Conservation (phyloP, 2,797 vertebrate species). For the Psittacula echo region DNA sequence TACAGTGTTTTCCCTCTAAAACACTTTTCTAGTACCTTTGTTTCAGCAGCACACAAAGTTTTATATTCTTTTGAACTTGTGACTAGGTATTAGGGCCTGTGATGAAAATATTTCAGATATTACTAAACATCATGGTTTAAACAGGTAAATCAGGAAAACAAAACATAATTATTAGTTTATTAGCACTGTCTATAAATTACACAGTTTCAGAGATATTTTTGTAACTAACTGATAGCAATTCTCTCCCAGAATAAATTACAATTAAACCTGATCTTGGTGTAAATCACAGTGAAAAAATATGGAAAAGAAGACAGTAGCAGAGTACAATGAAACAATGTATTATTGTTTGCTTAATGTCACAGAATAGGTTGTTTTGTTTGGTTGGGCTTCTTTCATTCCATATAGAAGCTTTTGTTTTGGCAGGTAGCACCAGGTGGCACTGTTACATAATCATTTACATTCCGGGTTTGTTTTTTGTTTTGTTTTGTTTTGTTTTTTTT, state of each 20-base stretch:
- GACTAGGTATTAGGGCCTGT: neutral
- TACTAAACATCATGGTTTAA: neutral
- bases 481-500: neutral
- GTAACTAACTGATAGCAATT: neutral
- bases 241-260: neutral
- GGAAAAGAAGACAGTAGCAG: neutral
- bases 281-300: neutral
- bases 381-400: neutral
- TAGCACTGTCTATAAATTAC: neutral
- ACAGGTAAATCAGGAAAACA: neutral
- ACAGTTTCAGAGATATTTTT: neutral
- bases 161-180: neutral
- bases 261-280: neutral
- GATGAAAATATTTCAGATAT: neutral
- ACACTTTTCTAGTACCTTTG: neutral
- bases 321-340: neutral
- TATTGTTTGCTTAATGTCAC: neutral
- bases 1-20: neutral
- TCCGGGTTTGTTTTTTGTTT: neutral
- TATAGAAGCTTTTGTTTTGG: neutral
- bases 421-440: constrained; percentile 69
- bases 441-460: constrained; percentile 45
- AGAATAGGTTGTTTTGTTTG: neutral
- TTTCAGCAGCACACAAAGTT: neutral
- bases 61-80: neutral